Evolutionary conservation across 2,888 invertebrate species (phyloP), one percentile per base, ranked within the genome.

Genomic region (Andricus curvator): DNA sequence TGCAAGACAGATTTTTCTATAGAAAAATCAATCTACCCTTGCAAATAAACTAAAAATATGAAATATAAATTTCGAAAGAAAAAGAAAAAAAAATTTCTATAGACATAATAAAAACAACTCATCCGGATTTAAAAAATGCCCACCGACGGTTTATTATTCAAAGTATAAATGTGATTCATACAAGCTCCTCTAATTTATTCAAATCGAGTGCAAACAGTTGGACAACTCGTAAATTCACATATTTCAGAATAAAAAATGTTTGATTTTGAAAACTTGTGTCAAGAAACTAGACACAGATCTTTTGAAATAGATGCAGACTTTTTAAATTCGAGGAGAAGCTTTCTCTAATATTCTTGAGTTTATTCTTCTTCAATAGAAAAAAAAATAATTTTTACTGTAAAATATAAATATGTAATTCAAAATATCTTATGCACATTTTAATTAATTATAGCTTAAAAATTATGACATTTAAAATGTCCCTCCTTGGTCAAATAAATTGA

Each of bases 141-240:
- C 22, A 68, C 17, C 22, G 17, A 44, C 25, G 17, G 17, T 68
- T 68, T 68, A 68, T 48, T 68, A 48, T 68, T 68, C 17, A 25
- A 48, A 48, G 44, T 68, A 68, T 68, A 68, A 68, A 68, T 68
- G 68, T 68, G 68, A 44, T 25, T 25, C 68, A 68, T 68, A 22
- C 25, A 44, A 25, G 25, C 17, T 68, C n/a, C 22, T 44, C 41
- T 68, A 68, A 68, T 68, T 15, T 33, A 79, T 44, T 64, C 41
- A 74, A 60, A 25, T 62, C 15, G 25, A 79, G 70, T 64, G 29
- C 78, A 68, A 20, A 48, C n/a, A 56, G 25, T 29, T 25, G 25
- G 25, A 62, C 17, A 15, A 29, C 25, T 62, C 25, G 15, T 25
- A 5, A n/a, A 22, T 11, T 67, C 20, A 68, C 15, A 44, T 62